Percentiles rank a stretch among this genome's conserved stretches.
Evolutionary conservation across 2,113 vertebrate genomes (phyloP).

Genomic region (Lontra canadensis): DNA sequence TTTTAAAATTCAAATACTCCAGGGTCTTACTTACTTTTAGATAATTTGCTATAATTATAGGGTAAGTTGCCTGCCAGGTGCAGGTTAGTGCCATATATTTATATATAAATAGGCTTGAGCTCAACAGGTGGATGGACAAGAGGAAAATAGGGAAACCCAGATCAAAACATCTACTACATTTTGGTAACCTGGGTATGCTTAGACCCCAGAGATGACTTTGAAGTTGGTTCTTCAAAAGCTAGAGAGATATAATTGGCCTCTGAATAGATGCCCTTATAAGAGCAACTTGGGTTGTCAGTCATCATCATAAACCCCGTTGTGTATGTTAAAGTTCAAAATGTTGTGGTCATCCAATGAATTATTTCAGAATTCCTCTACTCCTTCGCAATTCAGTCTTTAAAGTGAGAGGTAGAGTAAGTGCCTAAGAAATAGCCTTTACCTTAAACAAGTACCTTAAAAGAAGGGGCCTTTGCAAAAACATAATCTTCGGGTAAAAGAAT

Average conservation of each 20-base stretch:
- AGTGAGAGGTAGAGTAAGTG: not conserved
- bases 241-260: not conserved
- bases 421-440: not conserved
- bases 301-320: not conserved
- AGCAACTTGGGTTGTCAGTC: not conserved
- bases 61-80: not conserved
- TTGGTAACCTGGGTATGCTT: not conserved
- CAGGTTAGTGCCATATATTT: not conserved
- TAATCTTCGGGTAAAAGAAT: not conserved
- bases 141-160: not conserved
- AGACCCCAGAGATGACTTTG: not conserved
- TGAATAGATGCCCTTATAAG: not conserved
- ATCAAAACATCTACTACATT: not conserved
- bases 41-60: not conserved
- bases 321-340: not conserved
- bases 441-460: not conserved
- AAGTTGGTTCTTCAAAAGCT: slow-evolving; percentile 12
- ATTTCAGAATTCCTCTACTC: not conserved
- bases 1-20: not conserved
- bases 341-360: not conserved
- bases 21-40: not conserved
- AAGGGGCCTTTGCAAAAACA: not conserved
- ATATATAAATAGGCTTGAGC: not conserved
- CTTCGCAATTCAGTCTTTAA: slow-evolving; percentile 3
- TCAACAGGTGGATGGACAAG: not conserved